Conservation (phyloP, 2,888 invertebrate genomes). For the Mermis nigrescens region DNA sequence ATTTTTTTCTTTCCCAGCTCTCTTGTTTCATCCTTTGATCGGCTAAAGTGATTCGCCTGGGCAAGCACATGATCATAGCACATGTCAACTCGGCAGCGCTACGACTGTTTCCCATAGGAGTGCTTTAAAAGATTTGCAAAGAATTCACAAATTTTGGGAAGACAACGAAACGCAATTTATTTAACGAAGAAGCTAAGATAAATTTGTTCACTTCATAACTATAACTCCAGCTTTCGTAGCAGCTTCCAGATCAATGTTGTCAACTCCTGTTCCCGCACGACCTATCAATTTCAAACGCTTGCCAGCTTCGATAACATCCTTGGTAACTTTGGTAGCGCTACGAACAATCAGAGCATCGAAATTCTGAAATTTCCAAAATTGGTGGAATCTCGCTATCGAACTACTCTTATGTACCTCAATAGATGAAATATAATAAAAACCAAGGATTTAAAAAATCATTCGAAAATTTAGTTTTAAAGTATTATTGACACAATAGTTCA, state of each 20-base stretch:
- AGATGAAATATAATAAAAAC: too few relatives aligned
- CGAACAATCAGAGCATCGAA: conserved; percentile 76
- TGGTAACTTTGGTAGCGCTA: conserved; percentile 80
- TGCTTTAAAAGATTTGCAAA: conserved; percentile 30
- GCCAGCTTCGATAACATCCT: conserved; percentile 54
- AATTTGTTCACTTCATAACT: conserved; percentile 93
- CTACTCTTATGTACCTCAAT: too few relatives aligned
- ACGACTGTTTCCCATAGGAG: conserved; percentile 75
- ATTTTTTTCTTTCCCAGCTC: conserved; percentile 76
- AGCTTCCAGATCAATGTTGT: conserved; percentile 76
- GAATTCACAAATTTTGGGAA: too few relatives aligned
- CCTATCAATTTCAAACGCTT: conserved; percentile 68
- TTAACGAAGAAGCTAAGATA: too few relatives aligned
- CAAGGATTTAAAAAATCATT: too few relatives aligned
- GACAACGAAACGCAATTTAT: too few relatives aligned
- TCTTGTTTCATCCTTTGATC: conserved; percentile 65
- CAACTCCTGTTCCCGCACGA: conserved; percentile 92
- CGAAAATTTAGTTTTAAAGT: too few relatives aligned
- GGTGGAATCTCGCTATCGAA: too few relatives aligned
- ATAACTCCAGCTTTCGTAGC: conserved; percentile 64
- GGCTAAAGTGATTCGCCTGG: conserved; percentile 60
- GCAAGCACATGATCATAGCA: conserved; percentile 58
- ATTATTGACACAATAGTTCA: too few relatives aligned
- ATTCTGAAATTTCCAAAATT: too few relatives aligned
- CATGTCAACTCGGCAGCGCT: conserved; percentile 94